Conservation (phyloP, 2,888 invertebrate species). For the Andrena hattorfiana region DNA sequence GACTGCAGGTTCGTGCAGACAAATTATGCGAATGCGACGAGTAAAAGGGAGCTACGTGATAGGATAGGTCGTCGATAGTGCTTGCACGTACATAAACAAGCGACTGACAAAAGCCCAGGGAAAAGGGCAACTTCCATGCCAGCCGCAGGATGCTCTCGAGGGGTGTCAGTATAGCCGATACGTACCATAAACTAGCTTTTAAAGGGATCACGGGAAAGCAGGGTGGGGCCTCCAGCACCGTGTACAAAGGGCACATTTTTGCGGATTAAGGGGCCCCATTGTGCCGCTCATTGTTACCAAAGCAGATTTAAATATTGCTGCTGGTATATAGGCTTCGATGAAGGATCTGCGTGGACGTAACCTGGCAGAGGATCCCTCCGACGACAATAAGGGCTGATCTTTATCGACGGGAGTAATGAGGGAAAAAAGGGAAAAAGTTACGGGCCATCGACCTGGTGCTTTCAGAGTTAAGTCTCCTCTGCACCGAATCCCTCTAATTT, state of each 20-base stretch:
- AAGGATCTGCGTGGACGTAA: conserved; percentile 10
- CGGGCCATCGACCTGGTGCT: conserved; percentile 16
- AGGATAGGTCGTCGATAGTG: conserved; percentile 45
- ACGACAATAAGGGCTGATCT: conserved; percentile 55
- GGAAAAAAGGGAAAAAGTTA: conserved; percentile 26
- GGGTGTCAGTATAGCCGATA: conserved; percentile 52
- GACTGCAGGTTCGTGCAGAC: neutral
- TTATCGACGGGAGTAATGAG: conserved; percentile 60
- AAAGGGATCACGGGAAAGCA: conserved; percentile 73
- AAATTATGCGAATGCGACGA: conserved; percentile 22
- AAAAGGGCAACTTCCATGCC: conserved; percentile 69
- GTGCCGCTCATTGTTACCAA: conserved; percentile 63
- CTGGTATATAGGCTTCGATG: conserved; percentile 22
- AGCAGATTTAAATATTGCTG: conserved; percentile 64
- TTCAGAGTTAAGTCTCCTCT: conserved; percentile 7
- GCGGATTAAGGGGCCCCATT: conserved; percentile 76
- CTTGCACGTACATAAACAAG: conserved; percentile 72
- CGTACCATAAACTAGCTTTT: conserved; percentile 77
- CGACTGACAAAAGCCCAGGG: conserved; percentile 44
- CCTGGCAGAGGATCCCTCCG: conserved; percentile 10
- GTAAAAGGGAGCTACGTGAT: conserved; percentile 34
- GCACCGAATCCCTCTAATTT: conserved; percentile 30
- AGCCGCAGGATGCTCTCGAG: conserved; percentile 58
- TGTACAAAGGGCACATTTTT: conserved; percentile 75
- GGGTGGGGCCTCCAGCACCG: conserved; percentile 17